A percentile compares a stretch with the other conserved stretches of the same genome.
Evolutionary conservation across 2,797 vertebrate species (phyloP).

Genomic region (Masticophis lateralis): DNA sequence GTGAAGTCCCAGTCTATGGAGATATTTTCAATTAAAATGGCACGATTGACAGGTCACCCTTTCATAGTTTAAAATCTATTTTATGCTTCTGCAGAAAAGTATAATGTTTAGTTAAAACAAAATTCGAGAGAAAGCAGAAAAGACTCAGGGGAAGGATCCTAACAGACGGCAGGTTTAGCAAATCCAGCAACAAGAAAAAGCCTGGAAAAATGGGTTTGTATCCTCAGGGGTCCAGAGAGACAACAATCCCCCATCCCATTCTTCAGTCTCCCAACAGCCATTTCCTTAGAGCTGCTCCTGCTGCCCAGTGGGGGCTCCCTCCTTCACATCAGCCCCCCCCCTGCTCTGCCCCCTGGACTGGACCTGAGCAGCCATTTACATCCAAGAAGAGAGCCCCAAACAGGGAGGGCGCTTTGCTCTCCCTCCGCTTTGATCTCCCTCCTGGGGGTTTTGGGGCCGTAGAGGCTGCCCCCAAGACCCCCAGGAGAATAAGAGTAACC

Average conservation of each 20-base stretch:
- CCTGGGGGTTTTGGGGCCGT: too few relatives aligned
- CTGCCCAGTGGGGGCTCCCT: not conserved
- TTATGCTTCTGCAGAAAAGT: not conserved
- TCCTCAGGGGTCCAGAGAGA: not conserved
- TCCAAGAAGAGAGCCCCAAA: too few relatives aligned
- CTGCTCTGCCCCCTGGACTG: not conserved
- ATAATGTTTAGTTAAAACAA: not conserved
- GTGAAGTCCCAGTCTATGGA: not conserved
- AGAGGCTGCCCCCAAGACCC: too few relatives aligned
- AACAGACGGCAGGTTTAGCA: not conserved
- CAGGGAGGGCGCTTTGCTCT: not conserved
- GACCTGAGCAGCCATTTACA: not conserved
- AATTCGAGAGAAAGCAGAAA: not conserved
- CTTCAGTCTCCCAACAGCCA: not conserved
- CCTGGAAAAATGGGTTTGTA: accelerated
- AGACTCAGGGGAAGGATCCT: too few relatives aligned
- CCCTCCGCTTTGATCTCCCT: too few relatives aligned
- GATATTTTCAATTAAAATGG: not conserved
- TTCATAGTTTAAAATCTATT: not conserved
- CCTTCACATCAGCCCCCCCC: not conserved
- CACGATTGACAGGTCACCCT: not conserved
- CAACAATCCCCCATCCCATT: not conserved
- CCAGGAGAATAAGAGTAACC: not conserved
- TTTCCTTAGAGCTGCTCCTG: not conserved
- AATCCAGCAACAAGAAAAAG: not conserved